Conservation (phyloP, 2,113 vertebrate species). For the Nerophis lumbriciformis region DNA sequence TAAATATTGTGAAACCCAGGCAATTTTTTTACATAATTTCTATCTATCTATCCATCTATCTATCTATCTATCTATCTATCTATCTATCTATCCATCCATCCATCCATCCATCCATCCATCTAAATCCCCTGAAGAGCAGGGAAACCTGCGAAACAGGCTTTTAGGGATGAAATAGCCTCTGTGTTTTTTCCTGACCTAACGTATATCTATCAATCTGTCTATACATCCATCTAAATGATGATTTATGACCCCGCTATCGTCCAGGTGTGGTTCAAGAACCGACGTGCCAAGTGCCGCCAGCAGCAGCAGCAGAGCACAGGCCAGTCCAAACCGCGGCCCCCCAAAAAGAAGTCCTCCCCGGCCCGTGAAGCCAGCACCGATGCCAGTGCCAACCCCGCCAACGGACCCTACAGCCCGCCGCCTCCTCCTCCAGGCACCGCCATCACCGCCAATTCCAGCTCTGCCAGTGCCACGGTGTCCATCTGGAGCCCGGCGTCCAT, state of each 20-base stretch:
- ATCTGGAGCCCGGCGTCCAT: slow-evolving; percentile 86
- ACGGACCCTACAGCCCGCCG: slow-evolving; percentile 73
- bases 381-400: slow-evolving; percentile 56
- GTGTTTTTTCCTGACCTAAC: too few species aligned
- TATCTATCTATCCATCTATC: too few species aligned
- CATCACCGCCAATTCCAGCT: slow-evolving; percentile 73
- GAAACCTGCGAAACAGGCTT: too few species aligned
- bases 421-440: slow-evolving; percentile 68
- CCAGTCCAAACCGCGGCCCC: slow-evolving; percentile 77
- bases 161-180: too few species aligned
- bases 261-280: slow-evolving; percentile 85
- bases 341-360: slow-evolving; percentile 80
- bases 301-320: slow-evolving; percentile 82
- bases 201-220: too few species aligned
- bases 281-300: slow-evolving; percentile 82
- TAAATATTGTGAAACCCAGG: too few species aligned
- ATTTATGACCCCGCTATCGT: not conserved
- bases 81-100: too few species aligned
- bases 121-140: too few species aligned
- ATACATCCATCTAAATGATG: not conserved
- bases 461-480: slow-evolving; percentile 77
- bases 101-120: too few species aligned
- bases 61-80: too few species aligned
- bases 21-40: too few species aligned
- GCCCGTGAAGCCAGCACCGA: slow-evolving; percentile 61